Base-by-base conservation (phyloP, 2,888 invertebrate species). In the Leptodirus hochenwartii region DNA sequence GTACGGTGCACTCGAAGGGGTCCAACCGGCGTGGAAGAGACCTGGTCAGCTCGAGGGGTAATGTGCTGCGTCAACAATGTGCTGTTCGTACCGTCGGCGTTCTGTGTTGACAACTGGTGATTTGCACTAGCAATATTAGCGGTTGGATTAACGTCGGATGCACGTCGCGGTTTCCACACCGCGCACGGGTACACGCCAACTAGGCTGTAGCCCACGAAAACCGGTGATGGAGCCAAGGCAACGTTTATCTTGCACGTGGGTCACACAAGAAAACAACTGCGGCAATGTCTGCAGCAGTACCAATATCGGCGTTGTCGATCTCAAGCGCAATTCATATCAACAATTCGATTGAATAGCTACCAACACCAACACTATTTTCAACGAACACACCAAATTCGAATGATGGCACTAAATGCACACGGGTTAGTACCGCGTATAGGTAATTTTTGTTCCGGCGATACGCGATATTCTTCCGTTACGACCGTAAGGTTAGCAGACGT, bases 121-220 rank as follows among this genome's bases (percentile, higher is more conserved):
- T 3, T 16, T 15, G 30, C 16, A 9, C 29, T 25, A 15, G 31
- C 30, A 13, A 31, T 32, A 25, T 20, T 6, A 12, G 32, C 28
- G 29, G 33, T 35, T 30, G 34, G 31, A 23, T 38, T 34, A 31
- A 39, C 34, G 34, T 34, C 38, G 34, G 41, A 36, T 22, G 39
- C 32, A 30, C 39, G 39, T 34, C 46, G 48, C 39, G 57, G 56
- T 45, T 58, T 58, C 55, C 58, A 59, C 49, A 61, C 58, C 46
- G 61, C 60, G 53, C 60, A 61, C 38, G 61, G 60, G 55, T 60
- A 60, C 51, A 61, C 59, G 54, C 61, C 61, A 43, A 61, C 56
- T 44, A 61, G 59, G 58, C 60, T 61, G 56, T 60, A 61, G 49
- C 60, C 59, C 56, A 58, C 49, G 41, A 55, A 45, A 34, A 50